Base-by-base conservation (phyloP, 23 tunicate genomes). In the Oikopleura albicans region DNA sequence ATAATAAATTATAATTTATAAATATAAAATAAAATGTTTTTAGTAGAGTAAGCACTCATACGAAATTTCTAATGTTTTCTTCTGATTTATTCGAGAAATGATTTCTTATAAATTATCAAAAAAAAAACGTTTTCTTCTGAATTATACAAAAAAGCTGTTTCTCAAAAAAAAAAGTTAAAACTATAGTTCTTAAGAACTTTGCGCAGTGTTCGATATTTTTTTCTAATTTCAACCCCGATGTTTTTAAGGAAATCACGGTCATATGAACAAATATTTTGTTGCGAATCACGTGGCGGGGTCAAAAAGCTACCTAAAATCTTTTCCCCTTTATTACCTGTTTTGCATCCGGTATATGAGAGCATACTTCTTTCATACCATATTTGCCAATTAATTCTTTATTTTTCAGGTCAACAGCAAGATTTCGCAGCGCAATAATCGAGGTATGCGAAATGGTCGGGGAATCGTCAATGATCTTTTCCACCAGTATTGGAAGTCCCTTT, bases 361-460 rank as follows among this genome's bases (percentile, higher is more conserved):
- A 71, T 2, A 71, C 79, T 71, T 71, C 79, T 12, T 37, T 29
- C 79, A 71, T 71, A 22, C 79, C 79, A 39, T 31, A 86, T 89
- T 85, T 63, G 87, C 97, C 97, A 83, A 94, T 87, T 4, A 94
- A 85, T 56, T 90, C 91, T 57, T 94, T 94, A 84, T 94, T 94
- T 75, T 94, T 94, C 59, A 0, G 83, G 75, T 94, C 98, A 40
- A 88, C 91, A 39, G 98, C 84, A 1, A 94, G 84, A 76, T 94
- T 94, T 40, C 87, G 88, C 38, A 90, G 75, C 0, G 95, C 86
- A 76, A 86, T 90, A 1, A 94, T 75, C 0, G 86, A 91, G 38
- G 88, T 84, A 4, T 94, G 57, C 16, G 91, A 86, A 4, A 90
- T 83, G 1, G 91, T 86, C 40, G 88, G 91, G 57, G 86, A 83